Base-by-base conservation (phyloP, 2,113 vertebrate genomes). In the Pipa parva region DNA sequence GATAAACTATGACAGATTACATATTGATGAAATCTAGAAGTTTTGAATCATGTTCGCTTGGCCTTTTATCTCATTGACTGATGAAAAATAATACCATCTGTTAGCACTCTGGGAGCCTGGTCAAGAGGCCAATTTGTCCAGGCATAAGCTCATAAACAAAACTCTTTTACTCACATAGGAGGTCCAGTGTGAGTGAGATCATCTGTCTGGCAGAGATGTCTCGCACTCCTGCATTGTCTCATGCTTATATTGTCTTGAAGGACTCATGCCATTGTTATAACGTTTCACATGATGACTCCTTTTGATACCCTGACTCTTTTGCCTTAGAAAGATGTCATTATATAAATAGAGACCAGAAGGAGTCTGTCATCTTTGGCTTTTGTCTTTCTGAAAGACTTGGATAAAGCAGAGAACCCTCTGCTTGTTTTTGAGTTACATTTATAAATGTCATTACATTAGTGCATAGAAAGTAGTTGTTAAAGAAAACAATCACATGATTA, bases 21-120 rank as follows among this genome's bases (percentile, higher is more conserved):
- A 83, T 87, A 91, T 91, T 91, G 89, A 91, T 89, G 86, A 85
- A 87, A 90, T 88, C 87, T 88, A 90, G 85, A 90, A 90, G 87
- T 90, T 87, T 83, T 81, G 86, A 90, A 85, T 88, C 87, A 87
- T 87, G 87, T 86, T 89, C 87, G 84, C 75, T 83, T 84, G 85
- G 83, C 84, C 84, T 86, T 85, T 59, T 85, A 83, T 87, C 80
- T 75, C 86, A 87, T 88, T 85, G 87, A 89, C 88, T 87, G 81
- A 81, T 83, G 84, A 82, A 85, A 88, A 89, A 90, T 89, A 87
- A 89, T 87, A 79, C 83, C 72, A 74, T 76, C 81, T 87, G 87
- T 89, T 87, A 89, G 84, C 83, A 77, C 75, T 50, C 15, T 7
- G 55, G 45, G 48, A 39, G 24, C 21, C 65, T 37, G 55, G 64